Percentiles rank a stretch among this genome's conserved stretches.
Conservation (phyloP, 2,797 vertebrate genomes). For the Chelonia mydas region DNA sequence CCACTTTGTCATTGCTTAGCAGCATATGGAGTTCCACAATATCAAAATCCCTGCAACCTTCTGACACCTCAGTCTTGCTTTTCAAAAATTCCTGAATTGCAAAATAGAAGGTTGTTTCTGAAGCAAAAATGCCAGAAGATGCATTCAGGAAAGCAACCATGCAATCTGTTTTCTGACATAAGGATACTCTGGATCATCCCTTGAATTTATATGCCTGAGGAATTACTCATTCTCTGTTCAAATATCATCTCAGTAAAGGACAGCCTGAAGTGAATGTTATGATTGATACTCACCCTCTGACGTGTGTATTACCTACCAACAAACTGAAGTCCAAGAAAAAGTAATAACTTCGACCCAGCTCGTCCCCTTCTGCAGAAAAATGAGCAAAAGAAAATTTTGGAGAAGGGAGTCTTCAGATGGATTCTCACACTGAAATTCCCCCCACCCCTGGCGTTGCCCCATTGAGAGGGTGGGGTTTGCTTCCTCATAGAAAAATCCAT, state of each 20-base stretch:
- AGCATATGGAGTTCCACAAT: not conserved
- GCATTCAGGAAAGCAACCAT: not conserved
- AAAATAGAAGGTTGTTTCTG: not conserved
- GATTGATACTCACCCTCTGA: not conserved
- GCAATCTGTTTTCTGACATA: not conserved
- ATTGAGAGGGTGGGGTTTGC: not conserved
- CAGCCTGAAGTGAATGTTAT: not conserved
- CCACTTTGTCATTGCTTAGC: not conserved
- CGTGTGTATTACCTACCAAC: not conserved
- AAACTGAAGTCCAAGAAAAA: not conserved
- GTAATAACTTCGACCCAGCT: not conserved
- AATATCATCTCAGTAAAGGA: not conserved
- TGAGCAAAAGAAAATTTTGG: not conserved
- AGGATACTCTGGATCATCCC: not conserved
- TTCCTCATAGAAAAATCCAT: not conserved
- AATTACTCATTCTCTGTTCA: not conserved
- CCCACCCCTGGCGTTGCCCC: not conserved
- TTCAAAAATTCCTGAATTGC: not conserved
- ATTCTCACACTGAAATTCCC: not conserved
- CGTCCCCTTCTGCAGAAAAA: not conserved
- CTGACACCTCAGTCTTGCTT: not conserved
- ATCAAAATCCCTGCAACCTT: not conserved
- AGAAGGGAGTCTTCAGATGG: not conserved
- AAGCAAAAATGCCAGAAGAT: not conserved
- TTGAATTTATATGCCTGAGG: not conserved